Base-by-base conservation (phyloP, 2,113 vertebrate genomes). In the Saguinus midas region DNA sequence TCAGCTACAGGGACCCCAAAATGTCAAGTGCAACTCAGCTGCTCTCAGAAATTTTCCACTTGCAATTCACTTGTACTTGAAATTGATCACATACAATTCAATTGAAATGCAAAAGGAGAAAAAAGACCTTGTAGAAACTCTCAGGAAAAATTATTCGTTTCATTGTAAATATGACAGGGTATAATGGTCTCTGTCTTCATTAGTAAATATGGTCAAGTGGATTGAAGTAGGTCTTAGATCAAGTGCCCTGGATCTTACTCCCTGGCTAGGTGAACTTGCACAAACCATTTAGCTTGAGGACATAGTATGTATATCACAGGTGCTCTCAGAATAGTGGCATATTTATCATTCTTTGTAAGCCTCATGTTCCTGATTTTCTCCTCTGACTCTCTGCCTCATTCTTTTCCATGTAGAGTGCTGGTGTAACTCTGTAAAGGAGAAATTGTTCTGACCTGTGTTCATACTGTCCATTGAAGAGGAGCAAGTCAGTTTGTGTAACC, bases 1-100 rank as follows among this genome's bases (percentile, higher is more conserved):
- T 95, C 80, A 92, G 87, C 80, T 85, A 87, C 27, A 45, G 37
- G 94, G 93, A 95, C 93, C 95, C 93, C 58, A 90, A 96, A 98
- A 97, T 98, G 98, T 98, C 97, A 98, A 97, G 91, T 96, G 90
- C 37, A 95, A 92, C 83, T 96, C 76, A 93, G 48, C 81, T 48
- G 20, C 45, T 93, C 78, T 96, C 93, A 87, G 83, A 95, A 96
- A 93, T 82, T 93, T 96, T 96, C 88, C 92, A 91, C 90, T 90
- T 96, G 68, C 11, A 87, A 75, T 97, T 91, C 70, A 73, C 70
- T 96, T 89, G n/a, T 89, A 86, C 88, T 97, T 96, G 61, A 94
- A 95, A 91, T 61, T 91, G 55, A 96, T 93, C 76, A 73, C 37
- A 52, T 64, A 87, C 61, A 94, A 92, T n/a, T 37, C 57, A 94